A percentile compares a stretch with the other conserved stretches of the same genome.
Conservation (phyloP, 2,113 vertebrate genomes). For the Oncorhynchus masou region DNA sequence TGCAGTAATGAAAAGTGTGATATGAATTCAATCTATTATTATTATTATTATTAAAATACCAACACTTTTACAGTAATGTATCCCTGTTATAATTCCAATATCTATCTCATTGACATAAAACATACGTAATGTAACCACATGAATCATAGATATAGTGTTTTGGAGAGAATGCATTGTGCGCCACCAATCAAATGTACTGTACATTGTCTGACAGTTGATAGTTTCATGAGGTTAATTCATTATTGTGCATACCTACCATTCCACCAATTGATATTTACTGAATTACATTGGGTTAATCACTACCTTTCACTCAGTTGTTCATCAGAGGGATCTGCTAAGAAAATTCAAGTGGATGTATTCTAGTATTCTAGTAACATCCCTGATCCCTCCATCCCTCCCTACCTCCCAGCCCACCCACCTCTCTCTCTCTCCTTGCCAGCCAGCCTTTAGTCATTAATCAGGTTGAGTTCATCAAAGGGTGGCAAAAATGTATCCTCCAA, state of each 20-base stretch:
- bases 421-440: not conserved
- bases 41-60: too few species aligned
- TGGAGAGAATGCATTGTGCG: too few species aligned
- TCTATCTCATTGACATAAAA: too few species aligned
- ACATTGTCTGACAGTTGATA: not conserved
- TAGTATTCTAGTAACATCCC: not conserved
- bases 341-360: not conserved
- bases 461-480: conserved; percentile 22
- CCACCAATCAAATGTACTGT: too few species aligned
- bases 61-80: too few species aligned
- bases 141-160: too few species aligned
- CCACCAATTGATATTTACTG: not conserved
- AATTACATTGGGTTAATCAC: not conserved
- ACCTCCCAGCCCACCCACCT: not conserved
- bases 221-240: not conserved
- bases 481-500: not conserved
- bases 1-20: too few species aligned
- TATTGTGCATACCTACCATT: not conserved
- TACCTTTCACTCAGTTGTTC: not conserved
- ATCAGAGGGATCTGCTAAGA: not conserved
- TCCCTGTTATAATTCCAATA: too few species aligned
- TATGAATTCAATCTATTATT: too few species aligned
- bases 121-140: too few species aligned
- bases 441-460: conserved; percentile 31
- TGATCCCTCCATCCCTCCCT: not conserved